A percentile compares a stretch with the other conserved stretches of the same genome.
These are phyloP conservation scores for Amiota mariae DNA, from an alignment of 2,888 invertebrate species.

Conservation along the genomic window DNA sequence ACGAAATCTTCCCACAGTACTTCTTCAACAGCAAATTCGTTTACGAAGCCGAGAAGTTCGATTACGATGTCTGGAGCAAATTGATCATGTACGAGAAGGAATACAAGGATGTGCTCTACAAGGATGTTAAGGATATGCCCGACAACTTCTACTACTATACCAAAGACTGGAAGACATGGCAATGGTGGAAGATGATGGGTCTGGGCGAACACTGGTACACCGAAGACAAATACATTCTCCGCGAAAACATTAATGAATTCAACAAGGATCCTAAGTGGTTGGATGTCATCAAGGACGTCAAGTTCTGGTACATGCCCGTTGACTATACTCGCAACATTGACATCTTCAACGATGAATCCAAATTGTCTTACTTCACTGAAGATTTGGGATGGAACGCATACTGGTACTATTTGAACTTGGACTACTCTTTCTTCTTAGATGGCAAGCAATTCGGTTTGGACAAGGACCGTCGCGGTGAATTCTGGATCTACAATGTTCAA, in stretches of 20 bases:
- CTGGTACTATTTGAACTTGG: conserved; percentile 79
- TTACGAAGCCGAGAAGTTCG: conserved; percentile 78
- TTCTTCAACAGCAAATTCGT: conserved; percentile 84
- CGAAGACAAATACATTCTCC: conserved; percentile 62
- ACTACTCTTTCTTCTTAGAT: conserved; percentile 79
- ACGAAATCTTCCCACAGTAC: conserved; percentile 85
- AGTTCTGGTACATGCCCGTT: conserved; percentile 73
- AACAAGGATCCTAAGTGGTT: conserved; percentile 58
- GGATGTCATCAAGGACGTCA: conserved; percentile 50
- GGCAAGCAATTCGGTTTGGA: conserved; percentile 74
- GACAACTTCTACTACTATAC: conserved; percentile 59
- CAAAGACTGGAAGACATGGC: conserved; percentile 67
- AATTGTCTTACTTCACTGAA: conserved; percentile 81
- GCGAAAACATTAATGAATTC: conserved; percentile 55
- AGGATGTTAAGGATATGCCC: conserved; percentile 54
- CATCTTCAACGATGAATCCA: conserved; percentile 76
- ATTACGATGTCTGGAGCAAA: conserved; percentile 63
- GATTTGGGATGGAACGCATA: conserved; percentile 81
- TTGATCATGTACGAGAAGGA: conserved; percentile 67
- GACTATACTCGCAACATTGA: conserved; percentile 77
- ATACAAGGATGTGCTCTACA: conserved; percentile 72
- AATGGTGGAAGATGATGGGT: conserved; percentile 69
- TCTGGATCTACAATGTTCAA: conserved; percentile 80
- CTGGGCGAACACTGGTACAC: conserved; percentile 59
- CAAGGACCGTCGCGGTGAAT: conserved; percentile 79